Percentiles rank a stretch among this genome's conserved stretches.
phyloP scores from a whole-genome alignment of 2,113 vertebrate genomes.

The Pristiophorus japonicus region DNA sequence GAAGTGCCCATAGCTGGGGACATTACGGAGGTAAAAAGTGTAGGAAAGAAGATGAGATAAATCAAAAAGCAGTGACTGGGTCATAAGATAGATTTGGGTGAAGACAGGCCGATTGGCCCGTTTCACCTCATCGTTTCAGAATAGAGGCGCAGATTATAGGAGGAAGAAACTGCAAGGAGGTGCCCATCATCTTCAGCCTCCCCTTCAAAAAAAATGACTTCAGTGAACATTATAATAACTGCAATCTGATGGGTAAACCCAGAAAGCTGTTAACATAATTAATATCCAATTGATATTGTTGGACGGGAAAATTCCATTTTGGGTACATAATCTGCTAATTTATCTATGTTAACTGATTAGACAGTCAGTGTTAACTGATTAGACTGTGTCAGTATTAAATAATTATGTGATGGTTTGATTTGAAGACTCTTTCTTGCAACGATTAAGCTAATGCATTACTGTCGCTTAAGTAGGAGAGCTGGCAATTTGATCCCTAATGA shows the following conservation, averaged over 20 bases:
- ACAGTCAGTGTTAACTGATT: neutral
- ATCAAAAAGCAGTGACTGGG: neutral
- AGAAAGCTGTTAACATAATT: neutral
- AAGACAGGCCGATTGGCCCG: neutral
- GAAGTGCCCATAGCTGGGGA: neutral
- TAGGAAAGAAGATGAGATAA: neutral
- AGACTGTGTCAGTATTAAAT: neutral
- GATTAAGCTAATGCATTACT: neutral
- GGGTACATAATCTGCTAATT: neutral
- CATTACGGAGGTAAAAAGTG: neutral
- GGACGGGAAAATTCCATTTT: neutral
- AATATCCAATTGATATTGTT: neutral
- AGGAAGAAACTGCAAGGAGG: neutral
- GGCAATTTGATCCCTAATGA: constrained; percentile 22
- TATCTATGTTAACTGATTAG: neutral
- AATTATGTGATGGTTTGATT: neutral
- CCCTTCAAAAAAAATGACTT: neutral
- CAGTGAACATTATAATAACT: neutral
- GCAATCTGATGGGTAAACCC: neutral
- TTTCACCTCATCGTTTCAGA: neutral
- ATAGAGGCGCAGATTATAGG: neutral
- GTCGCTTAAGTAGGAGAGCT: neutral
- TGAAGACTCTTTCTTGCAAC: neutral
- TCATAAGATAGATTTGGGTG: neutral
- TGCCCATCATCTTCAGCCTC: neutral